Evolutionary conservation across 2,888 invertebrate species (phyloP).

Genomic region (Spilosoma lubricipeda): DNA sequence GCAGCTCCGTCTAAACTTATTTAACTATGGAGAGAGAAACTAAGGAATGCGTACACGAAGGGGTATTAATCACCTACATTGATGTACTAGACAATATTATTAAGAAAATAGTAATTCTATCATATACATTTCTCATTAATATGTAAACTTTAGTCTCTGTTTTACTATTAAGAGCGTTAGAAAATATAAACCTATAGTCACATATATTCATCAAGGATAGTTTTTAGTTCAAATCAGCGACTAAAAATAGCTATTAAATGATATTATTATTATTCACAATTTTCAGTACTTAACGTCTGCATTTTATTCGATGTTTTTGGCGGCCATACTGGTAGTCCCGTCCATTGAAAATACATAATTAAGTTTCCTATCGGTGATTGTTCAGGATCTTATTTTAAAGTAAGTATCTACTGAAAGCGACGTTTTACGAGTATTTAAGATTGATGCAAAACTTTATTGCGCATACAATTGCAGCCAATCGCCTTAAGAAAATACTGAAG

Average conservation of each 20-base stretch:
- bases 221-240: not conserved
- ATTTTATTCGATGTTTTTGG: not conserved
- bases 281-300: not conserved
- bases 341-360: not conserved
- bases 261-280: not conserved
- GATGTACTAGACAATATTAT: not conserved
- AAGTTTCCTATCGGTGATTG: not conserved
- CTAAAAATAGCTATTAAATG: not conserved
- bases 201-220: not conserved
- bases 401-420: not conserved
- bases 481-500: not conserved
- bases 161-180: not conserved
- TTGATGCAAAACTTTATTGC: not conserved
- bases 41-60: not conserved
- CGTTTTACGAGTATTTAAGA: not conserved
- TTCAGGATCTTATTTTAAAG: not conserved
- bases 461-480: not conserved
- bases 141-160: not conserved
- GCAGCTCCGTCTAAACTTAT: constrained; percentile 85
- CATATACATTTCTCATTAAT: not conserved
- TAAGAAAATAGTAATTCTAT: not conserved
- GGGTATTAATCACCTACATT: not conserved
- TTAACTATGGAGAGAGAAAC: not conserved
- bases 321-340: not conserved
- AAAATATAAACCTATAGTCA: not conserved